Evolutionary conservation across 2,888 invertebrate genomes (phyloP), one percentile per base, ranked within the genome.

Genomic region (Lasioglossum pauxillum): DNA sequence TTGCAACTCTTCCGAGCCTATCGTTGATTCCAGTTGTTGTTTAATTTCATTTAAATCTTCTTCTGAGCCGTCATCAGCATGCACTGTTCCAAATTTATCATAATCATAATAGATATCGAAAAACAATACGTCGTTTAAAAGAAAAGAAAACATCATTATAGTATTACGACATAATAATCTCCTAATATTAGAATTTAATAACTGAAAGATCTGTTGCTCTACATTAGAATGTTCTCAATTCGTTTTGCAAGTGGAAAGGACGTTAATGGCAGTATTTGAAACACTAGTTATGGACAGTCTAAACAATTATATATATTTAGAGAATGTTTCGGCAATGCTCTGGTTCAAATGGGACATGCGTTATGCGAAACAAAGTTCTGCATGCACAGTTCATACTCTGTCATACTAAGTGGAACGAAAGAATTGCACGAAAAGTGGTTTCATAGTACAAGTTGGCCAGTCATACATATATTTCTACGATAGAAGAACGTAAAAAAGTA

Each of bases 11-110:
- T 96, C 96, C 0, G 96, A 95, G 14, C 97, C 97, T 14, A 97
- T 95, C 88, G 97, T 97, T 71, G 96, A 96, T 93, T 97, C 97
- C 76, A 98, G 95, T 88, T 98, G 97, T 91, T 97, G 97, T 94
- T 98, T 97, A 83, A 98, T 96, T 94, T 97, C 97, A 82, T 96
- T 96, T 86, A 97, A 95, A 92, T 97, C 97, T 95, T 92, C 93
- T 77, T 94, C 93, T 16, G 93, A 93, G 87, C 91, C 94, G n/a
- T 94, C 94, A 83, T 95, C 94, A 75, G 93, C 90, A 88, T 91
- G 92, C 83, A 95, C 95, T 92, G 90, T 93, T 92, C 87, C 75
- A 91, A 92, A 92, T 87, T 82, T 67, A 76, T 82, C 78, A 86
- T 57, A 79, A 80, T 82, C 76, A 86, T 64, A 79, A 80, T 78